Conservation (phyloP, 1,140 invertebrate genomes). For the Bombus superbus region DNA sequence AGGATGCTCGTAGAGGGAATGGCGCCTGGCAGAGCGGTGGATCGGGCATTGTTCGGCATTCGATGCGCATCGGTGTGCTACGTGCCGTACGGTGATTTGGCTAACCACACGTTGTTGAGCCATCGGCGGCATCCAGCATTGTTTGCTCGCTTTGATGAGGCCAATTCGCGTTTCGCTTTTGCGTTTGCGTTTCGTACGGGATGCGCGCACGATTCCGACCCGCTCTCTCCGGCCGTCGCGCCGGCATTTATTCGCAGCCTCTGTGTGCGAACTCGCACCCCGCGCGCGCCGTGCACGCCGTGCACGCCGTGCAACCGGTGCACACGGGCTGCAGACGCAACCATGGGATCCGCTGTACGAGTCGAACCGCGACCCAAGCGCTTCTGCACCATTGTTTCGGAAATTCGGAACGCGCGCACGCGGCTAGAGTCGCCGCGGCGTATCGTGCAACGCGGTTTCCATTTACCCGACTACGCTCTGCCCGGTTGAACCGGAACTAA, state of each 20-base stretch:
- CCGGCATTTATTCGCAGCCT: conserved; percentile 28
- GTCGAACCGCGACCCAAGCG: background rate
- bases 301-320: background rate
- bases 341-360: background rate
- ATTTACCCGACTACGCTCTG: background rate
- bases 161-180: conserved; percentile 80
- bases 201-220: conserved; percentile 53
- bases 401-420: background rate
- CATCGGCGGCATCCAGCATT: conserved; percentile 80
- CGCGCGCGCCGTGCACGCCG: background rate
- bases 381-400: conserved; percentile 2
- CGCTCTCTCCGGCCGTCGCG: background rate
- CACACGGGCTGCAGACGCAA: background rate
- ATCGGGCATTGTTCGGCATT: conserved; percentile 66
- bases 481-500: background rate
- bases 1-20: conserved; percentile 5
- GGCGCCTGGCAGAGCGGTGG: conserved; percentile 26
- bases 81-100: conserved; percentile 80
- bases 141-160: conserved; percentile 83
- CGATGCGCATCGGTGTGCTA: conserved; percentile 67
- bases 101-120: conserved; percentile 82
- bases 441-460: conserved; percentile 40
- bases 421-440: background rate
- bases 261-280: background rate
- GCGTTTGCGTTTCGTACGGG: conserved; percentile 68